Percentiles rank a stretch among this genome's conserved stretches.
Conservation (phyloP, 2,797 vertebrate genomes). For the Sebastes umbrosus region DNA sequence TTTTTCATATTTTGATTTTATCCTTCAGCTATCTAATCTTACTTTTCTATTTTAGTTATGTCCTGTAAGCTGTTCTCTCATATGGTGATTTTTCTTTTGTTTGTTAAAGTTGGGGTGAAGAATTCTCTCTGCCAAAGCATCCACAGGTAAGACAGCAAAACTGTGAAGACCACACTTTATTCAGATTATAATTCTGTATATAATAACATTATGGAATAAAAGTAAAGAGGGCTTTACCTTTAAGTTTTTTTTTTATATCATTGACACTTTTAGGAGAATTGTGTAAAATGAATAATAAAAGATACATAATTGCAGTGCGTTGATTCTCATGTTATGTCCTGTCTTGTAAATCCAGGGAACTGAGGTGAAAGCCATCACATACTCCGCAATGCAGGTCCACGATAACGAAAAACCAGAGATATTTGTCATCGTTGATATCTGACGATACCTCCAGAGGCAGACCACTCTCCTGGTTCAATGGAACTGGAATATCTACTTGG, state of each 20-base stretch:
- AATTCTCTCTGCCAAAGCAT: slow-evolving; percentile 91
- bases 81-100: slow-evolving; percentile 16
- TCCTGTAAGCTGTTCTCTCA: not conserved
- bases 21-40: not conserved
- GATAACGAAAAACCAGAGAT: slow-evolving; percentile 92
- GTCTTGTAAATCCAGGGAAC: slow-evolving; percentile 86
- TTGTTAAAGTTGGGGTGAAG: slow-evolving; percentile 92
- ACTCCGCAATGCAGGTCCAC: slow-evolving; percentile 97
- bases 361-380: slow-evolving; percentile 98
- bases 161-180: not conserved
- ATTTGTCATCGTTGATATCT: slow-evolving; percentile 96
- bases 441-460: slow-evolving; percentile 45
- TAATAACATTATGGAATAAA: not conserved
- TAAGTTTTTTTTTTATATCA: not conserved
- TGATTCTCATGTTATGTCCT: not conserved
- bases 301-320: not conserved
- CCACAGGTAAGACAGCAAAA: slow-evolving; percentile 86
- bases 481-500: slow-evolving; percentile 8
- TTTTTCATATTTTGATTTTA: not conserved
- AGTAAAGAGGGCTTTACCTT: not conserved
- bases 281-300: not conserved
- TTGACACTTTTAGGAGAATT: not conserved
- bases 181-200: not conserved
- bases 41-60: not conserved
- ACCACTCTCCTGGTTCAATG: not conserved